phyloP scores from a whole-genome alignment of 2,797 vertebrate genomes.

The Strix occidentalis region DNA sequence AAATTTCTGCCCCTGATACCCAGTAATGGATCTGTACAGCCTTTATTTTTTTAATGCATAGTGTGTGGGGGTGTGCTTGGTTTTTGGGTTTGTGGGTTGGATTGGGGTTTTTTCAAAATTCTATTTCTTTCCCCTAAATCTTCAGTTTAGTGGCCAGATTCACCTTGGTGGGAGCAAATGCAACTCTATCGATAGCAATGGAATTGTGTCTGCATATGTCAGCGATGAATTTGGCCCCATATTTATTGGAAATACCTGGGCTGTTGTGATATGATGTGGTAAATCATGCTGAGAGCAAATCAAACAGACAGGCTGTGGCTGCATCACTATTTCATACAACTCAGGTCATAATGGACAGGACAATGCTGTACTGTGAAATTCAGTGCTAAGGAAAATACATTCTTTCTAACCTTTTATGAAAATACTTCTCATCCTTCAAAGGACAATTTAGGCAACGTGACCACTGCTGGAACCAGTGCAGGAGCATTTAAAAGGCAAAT shows the following conservation, averaged over 20 bases:
- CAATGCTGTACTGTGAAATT: slow-evolving; percentile 51
- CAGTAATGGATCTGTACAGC: not conserved
- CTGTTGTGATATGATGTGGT: slow-evolving; percentile 49
- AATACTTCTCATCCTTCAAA: slow-evolving; percentile 49
- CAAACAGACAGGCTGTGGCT: slow-evolving; percentile 52
- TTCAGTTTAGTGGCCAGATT: slow-evolving; percentile 21
- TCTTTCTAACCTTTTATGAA: slow-evolving; percentile 34
- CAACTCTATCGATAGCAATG: not conserved
- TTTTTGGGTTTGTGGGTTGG: not conserved
- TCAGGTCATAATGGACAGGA: slow-evolving; percentile 61
- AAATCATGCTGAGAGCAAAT: slow-evolving; percentile 56
- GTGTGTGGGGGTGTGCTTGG: not conserved
- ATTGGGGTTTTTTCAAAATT: not conserved
- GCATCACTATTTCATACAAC: slow-evolving; percentile 55
- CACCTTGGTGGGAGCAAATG: slow-evolving; percentile 23
- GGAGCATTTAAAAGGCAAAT: slow-evolving; percentile 34
- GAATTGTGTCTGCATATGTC: slow-evolving; percentile 61
- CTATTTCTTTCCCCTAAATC: slow-evolving; percentile 20
- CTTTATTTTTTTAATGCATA: not conserved
- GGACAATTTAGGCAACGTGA: not conserved
- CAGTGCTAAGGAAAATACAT: slow-evolving; percentile 26
- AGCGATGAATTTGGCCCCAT: slow-evolving; percentile 23
- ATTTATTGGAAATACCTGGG: slow-evolving; percentile 61
- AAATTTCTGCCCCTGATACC: slow-evolving; percentile 10
- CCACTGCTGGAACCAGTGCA: not conserved